A percentile compares a stretch with the other conserved stretches of the same genome.
phyloP scores from a whole-genome alignment of 2,113 vertebrate species.

The Empidonax alnorum region DNA sequence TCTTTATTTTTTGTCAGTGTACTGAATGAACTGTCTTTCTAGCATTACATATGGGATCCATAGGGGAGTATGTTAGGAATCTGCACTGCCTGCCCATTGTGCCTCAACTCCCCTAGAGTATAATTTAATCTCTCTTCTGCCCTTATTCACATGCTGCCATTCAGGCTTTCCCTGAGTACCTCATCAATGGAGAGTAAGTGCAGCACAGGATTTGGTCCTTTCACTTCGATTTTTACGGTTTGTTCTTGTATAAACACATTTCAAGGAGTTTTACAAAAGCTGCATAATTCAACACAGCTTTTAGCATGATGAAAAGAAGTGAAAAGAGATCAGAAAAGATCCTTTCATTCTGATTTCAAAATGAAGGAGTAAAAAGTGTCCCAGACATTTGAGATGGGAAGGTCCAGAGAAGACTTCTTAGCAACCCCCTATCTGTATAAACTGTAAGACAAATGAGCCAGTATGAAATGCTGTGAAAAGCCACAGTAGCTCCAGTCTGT shows the following conservation, averaged over 20 bases:
- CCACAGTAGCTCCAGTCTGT: neutral
- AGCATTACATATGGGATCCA: neutral
- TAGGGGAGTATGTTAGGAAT: neutral
- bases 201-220: conserved; percentile 21
- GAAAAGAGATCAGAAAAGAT: conserved; percentile 33
- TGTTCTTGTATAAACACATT: conserved; percentile 43
- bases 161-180: conserved; percentile 9
- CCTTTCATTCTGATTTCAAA: conserved; percentile 31
- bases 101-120: neutral
- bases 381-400: neutral
- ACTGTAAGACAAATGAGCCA: neutral
- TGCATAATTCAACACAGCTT: conserved; percentile 51
- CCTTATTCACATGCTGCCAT: conserved; percentile 21
- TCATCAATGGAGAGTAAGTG: conserved; percentile 4
- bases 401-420: conserved; percentile 17
- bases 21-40: neutral
- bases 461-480: neutral
- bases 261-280: conserved; percentile 49
- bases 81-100: neutral
- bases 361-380: neutral
- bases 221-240: conserved; percentile 52
- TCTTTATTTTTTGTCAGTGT: neutral
- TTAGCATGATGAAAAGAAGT: conserved; percentile 36
- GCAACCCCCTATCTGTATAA: neutral
- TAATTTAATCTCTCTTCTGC: conserved; percentile 20